Percentiles rank a stretch among this genome's conserved stretches.
Evolutionary conservation across 1,140 invertebrate species (phyloP).

Genomic region (Metaphire vulgaris): DNA sequence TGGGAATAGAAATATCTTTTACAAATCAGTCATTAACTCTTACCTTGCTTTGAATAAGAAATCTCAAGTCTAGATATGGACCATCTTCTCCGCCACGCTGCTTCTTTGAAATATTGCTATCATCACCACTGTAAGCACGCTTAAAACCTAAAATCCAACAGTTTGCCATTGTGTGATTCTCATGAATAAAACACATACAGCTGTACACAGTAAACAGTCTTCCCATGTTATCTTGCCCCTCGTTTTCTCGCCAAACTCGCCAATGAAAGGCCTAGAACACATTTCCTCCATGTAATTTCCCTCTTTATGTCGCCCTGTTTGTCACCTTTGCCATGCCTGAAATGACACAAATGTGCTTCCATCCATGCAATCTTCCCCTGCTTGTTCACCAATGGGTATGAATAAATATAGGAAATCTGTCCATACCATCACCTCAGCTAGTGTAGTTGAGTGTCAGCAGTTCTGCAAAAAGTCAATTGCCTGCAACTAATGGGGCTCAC

Average conservation of each 20-base stretch:
- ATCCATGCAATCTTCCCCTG: too few species aligned
- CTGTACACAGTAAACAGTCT: background rate
- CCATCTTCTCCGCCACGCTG: background rate
- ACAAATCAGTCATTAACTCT: too few species aligned
- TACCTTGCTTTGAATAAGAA: constrained; percentile 1
- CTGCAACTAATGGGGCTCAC: too few species aligned
- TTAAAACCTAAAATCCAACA: background rate
- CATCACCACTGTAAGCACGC: background rate
- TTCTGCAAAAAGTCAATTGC: too few species aligned
- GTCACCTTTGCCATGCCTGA: background rate
- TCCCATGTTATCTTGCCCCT: too few species aligned
- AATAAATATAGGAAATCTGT: too few species aligned
- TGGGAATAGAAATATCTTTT: background rate
- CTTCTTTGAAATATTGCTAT: background rate
- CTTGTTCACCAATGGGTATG: too few species aligned
- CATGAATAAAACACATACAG: background rate
- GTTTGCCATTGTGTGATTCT: background rate
- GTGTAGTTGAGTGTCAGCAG: too few species aligned
- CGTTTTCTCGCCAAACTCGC: too few species aligned
- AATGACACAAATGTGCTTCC: too few species aligned
- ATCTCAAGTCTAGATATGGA: background rate
- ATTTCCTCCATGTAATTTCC: too few species aligned
- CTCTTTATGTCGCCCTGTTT: background rate
- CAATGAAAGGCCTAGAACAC: background rate
- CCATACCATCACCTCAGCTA: too few species aligned